Evolutionary conservation across 2,888 invertebrate species (phyloP).

Genomic region (Margaritifera margaritifera): DNA sequence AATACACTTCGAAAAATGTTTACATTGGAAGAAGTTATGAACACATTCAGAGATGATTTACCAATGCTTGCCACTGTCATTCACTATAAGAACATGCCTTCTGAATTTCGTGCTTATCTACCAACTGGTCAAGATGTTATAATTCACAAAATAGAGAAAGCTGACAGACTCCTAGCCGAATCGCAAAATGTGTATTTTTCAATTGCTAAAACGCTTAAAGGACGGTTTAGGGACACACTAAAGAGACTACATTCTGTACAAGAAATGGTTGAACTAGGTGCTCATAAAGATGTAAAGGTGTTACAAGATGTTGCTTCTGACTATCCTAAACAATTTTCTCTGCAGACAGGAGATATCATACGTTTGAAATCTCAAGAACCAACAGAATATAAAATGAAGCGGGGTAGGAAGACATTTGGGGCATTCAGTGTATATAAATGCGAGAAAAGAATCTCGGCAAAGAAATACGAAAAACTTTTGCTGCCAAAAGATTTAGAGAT

Average conservation of each 20-base stretch:
- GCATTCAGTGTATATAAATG: slow-evolving; percentile 39
- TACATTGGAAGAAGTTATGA: slow-evolving; percentile 39
- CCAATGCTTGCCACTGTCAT: slow-evolving; percentile 50
- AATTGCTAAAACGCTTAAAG: slow-evolving; percentile 45
- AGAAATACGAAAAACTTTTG: slow-evolving; percentile 39
- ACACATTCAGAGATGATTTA: slow-evolving; percentile 46
- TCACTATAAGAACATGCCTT: slow-evolving; percentile 42
- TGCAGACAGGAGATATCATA: slow-evolving; percentile 52
- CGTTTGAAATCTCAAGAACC: slow-evolving; percentile 45
- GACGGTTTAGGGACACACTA: slow-evolving; percentile 50
- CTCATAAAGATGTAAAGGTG: slow-evolving; percentile 44
- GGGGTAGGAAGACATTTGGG: slow-evolving; percentile 41
- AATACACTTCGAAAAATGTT: slow-evolving; percentile 24
- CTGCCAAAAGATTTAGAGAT: slow-evolving; percentile 59
- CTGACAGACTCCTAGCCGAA: slow-evolving; percentile 47
- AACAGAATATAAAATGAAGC: slow-evolving; percentile 47
- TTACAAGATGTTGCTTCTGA: slow-evolving; percentile 58
- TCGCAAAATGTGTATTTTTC: slow-evolving; percentile 41
- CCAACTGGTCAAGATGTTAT: slow-evolving; percentile 46
- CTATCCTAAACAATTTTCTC: slow-evolving; percentile 54
- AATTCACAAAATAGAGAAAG: slow-evolving; percentile 47
- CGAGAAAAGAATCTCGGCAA: slow-evolving; percentile 41
- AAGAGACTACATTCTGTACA: slow-evolving; percentile 42
- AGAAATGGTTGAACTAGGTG: slow-evolving; percentile 33
- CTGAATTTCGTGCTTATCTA: slow-evolving; percentile 39